These are phyloP conservation scores for Psammodynastes pulverulentus DNA, from an alignment of 2,113 vertebrate genomes.

Conservation along the genomic window DNA sequence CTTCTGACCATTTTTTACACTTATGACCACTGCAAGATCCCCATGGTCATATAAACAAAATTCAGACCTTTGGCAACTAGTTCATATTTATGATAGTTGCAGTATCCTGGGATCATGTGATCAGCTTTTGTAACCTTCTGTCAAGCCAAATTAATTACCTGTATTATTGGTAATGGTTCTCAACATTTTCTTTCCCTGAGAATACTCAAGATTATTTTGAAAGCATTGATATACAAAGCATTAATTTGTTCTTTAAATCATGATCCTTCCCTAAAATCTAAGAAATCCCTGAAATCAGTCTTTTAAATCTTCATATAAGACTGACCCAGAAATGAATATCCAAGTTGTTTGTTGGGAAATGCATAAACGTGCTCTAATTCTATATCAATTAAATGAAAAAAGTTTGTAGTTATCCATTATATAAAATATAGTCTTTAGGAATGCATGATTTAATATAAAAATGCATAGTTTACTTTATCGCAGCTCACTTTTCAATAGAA, in stretches of 20 bases:
- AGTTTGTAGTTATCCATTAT: fast-evolving
- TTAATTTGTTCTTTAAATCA: too few relatives aligned
- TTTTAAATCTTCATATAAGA: conserved; percentile 9
- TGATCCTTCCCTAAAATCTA: background rate
- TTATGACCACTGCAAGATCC: background rate
- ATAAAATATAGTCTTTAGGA: conserved; percentile 17
- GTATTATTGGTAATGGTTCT: background rate
- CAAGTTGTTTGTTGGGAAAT: conserved; percentile 28
- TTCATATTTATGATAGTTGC: background rate
- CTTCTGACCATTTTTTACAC: too few relatives aligned
- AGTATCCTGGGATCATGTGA: background rate
- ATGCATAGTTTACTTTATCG: background rate
- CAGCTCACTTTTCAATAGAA: background rate
- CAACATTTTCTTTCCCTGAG: background rate
- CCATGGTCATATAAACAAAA: background rate
- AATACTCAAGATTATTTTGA: background rate
- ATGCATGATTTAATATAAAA: background rate
- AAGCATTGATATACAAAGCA: background rate
- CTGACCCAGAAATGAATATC: background rate
- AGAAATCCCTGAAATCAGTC: too few relatives aligned
- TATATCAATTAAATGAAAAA: conserved; percentile 14
- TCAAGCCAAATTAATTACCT: background rate
- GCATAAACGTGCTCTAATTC: conserved; percentile 13
- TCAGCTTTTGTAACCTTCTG: background rate
- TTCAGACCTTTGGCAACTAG: background rate